Evolutionary conservation across 1,140 invertebrate species (phyloP).

Genomic region (Phenacoccus solenopsis): DNA sequence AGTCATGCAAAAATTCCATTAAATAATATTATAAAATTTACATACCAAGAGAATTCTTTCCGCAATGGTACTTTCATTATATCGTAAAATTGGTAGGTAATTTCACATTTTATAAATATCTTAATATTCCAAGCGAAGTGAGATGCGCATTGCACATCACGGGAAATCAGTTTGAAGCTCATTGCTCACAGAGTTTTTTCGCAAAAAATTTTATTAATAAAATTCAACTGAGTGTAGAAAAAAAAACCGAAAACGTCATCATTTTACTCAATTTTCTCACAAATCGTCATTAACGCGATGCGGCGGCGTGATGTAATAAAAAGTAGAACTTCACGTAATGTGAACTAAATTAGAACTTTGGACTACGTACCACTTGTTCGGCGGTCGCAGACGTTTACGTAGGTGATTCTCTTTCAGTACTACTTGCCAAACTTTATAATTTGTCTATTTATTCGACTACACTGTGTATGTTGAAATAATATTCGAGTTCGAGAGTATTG

Average conservation of each 20-base stretch:
- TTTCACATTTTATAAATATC: no score
- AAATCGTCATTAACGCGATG: neutral
- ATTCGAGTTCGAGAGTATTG: no score
- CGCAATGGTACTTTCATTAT: no score
- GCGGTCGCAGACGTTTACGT: neutral
- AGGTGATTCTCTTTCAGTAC: neutral
- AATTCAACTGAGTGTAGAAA: neutral
- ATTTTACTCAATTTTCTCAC: neutral
- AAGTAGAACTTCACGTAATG: neutral
- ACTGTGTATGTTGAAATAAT: no score
- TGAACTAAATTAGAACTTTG: slow-evolving; percentile 3
- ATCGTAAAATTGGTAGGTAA: no score
- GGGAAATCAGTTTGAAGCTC: neutral
- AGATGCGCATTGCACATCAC: neutral
- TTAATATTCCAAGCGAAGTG: no score
- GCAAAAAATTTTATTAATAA: neutral
- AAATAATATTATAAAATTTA: no score
- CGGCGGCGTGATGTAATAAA: slow-evolving; percentile 1
- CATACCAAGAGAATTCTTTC: no score
- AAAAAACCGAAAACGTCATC: neutral
- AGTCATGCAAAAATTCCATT: no score
- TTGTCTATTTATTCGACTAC: neutral
- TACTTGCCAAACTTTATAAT: neutral
- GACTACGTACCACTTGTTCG: neutral
- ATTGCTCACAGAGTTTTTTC: neutral